Conservation (phyloP, 2,113 vertebrate genomes). For the Saiga tatarica region DNA sequence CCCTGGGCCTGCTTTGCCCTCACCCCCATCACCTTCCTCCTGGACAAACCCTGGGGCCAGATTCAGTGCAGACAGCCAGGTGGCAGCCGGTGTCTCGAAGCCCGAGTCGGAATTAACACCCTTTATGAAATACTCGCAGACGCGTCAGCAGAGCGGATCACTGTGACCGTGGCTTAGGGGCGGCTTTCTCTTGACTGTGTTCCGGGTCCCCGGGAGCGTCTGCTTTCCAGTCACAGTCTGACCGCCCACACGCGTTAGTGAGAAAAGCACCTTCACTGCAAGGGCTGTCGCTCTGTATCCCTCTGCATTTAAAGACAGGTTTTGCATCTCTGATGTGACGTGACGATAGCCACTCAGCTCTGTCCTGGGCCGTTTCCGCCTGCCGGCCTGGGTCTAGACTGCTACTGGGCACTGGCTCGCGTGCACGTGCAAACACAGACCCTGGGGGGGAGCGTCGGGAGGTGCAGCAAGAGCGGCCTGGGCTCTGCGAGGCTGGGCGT, state of each 20-base stretch:
- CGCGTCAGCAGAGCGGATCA: neutral
- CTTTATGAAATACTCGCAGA: neutral
- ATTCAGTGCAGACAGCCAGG: no score
- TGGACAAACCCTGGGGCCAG: neutral
- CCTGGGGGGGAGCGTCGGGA: neutral
- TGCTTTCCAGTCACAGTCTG: neutral
- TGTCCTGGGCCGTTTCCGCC: neutral
- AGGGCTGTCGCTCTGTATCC: neutral
- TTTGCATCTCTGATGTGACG: neutral
- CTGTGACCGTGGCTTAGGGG: neutral
- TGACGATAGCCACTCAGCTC: rapidly evolving
- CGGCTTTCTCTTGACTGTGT: neutral
- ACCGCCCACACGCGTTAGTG: rapidly evolving
- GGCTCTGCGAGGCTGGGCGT: rapidly evolving
- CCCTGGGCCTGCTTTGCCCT: neutral
- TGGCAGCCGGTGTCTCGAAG: no score
- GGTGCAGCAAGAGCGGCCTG: neutral
- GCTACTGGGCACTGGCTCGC: rapidly evolving
- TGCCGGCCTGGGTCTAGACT: neutral
- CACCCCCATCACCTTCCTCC: rapidly evolving
- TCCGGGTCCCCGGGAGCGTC: neutral
- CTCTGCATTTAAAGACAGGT: neutral
- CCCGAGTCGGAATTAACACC: neutral
- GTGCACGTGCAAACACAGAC: rapidly evolving
- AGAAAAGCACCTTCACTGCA: neutral